Conservation (phyloP, 92 coral and sea anemone species). For the Porites divaricata region DNA sequence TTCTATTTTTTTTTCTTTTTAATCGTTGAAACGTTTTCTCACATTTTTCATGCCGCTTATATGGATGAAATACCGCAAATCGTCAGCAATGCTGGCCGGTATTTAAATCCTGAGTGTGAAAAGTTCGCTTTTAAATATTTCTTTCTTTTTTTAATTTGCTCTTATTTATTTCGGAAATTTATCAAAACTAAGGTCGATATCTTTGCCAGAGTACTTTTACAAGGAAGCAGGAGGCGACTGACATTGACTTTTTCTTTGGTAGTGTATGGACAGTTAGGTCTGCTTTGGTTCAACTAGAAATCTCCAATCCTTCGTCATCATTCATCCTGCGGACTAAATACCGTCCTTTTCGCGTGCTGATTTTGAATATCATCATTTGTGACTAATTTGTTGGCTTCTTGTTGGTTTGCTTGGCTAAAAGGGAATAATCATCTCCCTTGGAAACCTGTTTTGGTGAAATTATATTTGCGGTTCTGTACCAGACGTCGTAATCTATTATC, state of each 20-base stretch:
- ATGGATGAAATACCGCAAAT: not conserved
- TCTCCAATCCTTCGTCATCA: not conserved
- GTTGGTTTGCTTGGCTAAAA: constrained; percentile 10
- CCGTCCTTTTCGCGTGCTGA: too few species aligned
- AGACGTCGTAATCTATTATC: not conserved
- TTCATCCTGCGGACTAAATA: too few species aligned
- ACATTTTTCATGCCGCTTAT: not conserved
- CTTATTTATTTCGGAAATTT: not conserved
- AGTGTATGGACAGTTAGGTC: not conserved
- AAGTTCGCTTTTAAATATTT: too few species aligned
- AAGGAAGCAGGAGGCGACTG: not conserved
- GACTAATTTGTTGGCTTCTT: not conserved
- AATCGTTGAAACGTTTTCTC: too few species aligned
- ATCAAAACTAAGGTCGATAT: not conserved
- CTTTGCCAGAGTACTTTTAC: not conserved
- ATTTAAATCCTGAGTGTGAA: too few species aligned
- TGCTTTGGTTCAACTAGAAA: not conserved
- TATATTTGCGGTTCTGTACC: not conserved
- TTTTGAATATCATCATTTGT: constrained; percentile 3
- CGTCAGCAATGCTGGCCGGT: not conserved
- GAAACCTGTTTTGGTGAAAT: not conserved
- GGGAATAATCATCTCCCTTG: not conserved
- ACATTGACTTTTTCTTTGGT: not conserved
- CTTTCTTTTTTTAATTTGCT: not conserved
- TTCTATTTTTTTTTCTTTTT: too few species aligned